A percentile compares a stretch with the other conserved stretches of the same genome.
Conservation (phyloP, 2,888 invertebrate species). For the Cheilosia impressa region DNA sequence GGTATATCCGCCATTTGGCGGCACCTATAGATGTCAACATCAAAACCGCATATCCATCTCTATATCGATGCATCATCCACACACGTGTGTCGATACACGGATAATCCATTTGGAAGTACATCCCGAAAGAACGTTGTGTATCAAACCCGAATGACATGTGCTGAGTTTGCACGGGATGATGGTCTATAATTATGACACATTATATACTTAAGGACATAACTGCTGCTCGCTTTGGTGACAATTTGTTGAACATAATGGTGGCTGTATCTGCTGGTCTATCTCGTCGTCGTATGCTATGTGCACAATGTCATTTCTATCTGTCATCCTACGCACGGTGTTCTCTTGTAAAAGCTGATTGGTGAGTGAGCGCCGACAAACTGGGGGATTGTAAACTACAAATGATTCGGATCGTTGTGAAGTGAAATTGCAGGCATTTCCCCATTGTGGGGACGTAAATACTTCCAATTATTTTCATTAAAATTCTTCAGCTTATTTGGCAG, state of each 20-base stretch:
- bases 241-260: slow-evolving; percentile 59
- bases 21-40: slow-evolving; percentile 47
- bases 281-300: slow-evolving; percentile 9
- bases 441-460: slow-evolving; percentile 44
- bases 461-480: slow-evolving; percentile 73
- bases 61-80: slow-evolving; percentile 13
- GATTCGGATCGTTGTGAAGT: neutral
- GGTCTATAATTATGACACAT: slow-evolving; percentile 69
- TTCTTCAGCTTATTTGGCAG: slow-evolving; percentile 46
- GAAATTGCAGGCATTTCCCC: slow-evolving; percentile 36
- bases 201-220: slow-evolving; percentile 67
- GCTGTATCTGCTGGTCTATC: slow-evolving; percentile 33
- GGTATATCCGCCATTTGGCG: slow-evolving; percentile 47
- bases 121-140: slow-evolving; percentile 1
- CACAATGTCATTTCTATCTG: slow-evolving; percentile 32
- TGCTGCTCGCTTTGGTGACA: slow-evolving; percentile 43
- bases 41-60: slow-evolving; percentile 3
- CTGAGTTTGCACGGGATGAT: slow-evolving; percentile 5
- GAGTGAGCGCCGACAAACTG: slow-evolving; percentile 44
- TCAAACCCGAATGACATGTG: neutral
- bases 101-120: slow-evolving; percentile 30
- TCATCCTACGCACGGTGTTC: slow-evolving; percentile 39
- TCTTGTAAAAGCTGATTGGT: slow-evolving; percentile 39
- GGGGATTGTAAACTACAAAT: slow-evolving; percentile 16
- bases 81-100: slow-evolving; percentile 17